Conservation (phyloP, 2,113 vertebrate species). For the Anas platyrhynchos region DNA sequence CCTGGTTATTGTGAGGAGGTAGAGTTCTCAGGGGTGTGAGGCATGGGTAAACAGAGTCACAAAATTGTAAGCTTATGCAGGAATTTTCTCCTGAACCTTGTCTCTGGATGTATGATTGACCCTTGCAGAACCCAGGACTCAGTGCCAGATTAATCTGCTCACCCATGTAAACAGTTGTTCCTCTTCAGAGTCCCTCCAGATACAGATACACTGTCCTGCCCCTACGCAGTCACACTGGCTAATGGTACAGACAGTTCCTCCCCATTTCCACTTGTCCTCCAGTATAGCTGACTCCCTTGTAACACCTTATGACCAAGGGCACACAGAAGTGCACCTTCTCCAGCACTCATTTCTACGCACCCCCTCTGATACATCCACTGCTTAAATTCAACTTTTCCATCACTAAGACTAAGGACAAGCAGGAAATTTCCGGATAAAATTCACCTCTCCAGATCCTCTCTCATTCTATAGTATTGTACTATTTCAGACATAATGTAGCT, state of each 20-base stretch:
- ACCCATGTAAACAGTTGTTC: neutral
- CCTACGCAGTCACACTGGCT: neutral
- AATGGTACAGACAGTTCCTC: slow-evolving; percentile 2
- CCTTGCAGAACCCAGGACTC: neutral
- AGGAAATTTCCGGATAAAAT: slow-evolving; percentile 4
- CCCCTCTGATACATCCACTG: neutral
- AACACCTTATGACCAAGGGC: neutral
- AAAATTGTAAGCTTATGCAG: accelerated
- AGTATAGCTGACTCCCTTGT: slow-evolving; percentile 1
- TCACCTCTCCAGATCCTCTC: neutral
- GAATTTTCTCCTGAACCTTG: neutral
- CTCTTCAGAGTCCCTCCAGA: neutral
- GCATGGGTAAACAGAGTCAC: neutral
- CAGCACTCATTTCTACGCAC: neutral
- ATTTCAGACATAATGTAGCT: neutral
- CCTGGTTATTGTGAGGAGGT: neutral
- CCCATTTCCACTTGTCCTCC: slow-evolving; percentile 30
- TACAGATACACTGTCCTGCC: neutral
- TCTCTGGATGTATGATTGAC: neutral
- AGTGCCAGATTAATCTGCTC: neutral
- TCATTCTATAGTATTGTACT: neutral
- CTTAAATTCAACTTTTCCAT: neutral
- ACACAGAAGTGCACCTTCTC: neutral
- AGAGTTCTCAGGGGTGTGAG: neutral
- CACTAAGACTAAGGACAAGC: neutral